Conservation (phyloP, 2,888 invertebrate genomes). For the Bombyx huttoni region DNA sequence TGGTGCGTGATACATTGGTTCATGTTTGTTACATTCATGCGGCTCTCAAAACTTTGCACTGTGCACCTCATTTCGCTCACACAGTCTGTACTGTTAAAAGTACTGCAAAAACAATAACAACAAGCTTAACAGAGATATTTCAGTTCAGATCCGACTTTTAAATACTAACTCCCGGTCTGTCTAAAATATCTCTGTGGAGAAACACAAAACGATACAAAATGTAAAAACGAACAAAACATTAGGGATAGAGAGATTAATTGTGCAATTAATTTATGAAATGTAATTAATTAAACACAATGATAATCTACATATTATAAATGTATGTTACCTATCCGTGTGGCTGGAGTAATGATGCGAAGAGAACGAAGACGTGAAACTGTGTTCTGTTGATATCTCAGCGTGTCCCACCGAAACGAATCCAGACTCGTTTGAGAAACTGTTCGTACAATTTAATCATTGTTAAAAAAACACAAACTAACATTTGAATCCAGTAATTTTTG, state of each 20-base stretch:
- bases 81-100: constrained; percentile 69
- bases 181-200: constrained; percentile 7
- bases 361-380: constrained; percentile 57
- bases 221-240: constrained; percentile 2
- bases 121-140: constrained; percentile 22
- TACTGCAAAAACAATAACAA: constrained; percentile 67
- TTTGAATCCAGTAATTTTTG: background rate
- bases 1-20: constrained; percentile 52
- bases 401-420: constrained; percentile 68
- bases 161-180: background rate
- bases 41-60: constrained; percentile 63
- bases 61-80: constrained; percentile 63
- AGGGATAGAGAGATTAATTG: constrained; percentile 7
- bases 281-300: constrained; percentile 8
- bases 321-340: constrained; percentile 54
- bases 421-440: constrained; percentile 67
- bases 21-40: constrained; percentile 64
- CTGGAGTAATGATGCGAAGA: constrained; percentile 60
- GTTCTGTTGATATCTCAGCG: constrained; percentile 56
- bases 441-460: constrained; percentile 2
- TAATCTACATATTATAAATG: constrained; percentile 7
- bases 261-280: constrained; percentile 13
- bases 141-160: no score
- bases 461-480: background rate
- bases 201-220: constrained; percentile 7